phyloP scores from a whole-genome alignment of 1,140 invertebrate species.

The Drepana arcuata region DNA sequence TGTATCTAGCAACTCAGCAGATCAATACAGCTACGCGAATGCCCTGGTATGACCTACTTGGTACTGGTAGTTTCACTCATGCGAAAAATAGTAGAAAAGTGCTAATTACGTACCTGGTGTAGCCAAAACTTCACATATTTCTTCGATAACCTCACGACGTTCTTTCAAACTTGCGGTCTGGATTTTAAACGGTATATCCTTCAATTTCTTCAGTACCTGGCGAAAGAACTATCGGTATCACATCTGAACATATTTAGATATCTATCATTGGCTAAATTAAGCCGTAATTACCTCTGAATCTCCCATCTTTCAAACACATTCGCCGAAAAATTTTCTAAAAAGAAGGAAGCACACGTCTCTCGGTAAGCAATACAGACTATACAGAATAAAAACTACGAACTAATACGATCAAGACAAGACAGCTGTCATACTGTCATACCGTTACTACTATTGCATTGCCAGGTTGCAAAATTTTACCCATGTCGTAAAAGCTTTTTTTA shows the following conservation, averaged over 20 bases:
- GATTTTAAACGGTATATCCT: slow-evolving; percentile 85
- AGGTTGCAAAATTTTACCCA: too few relatives aligned
- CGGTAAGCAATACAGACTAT: too few relatives aligned
- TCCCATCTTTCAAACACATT: slow-evolving; percentile 59
- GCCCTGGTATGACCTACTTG: too few relatives aligned
- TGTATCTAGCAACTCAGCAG: slow-evolving; percentile 8
- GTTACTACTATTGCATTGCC: too few relatives aligned
- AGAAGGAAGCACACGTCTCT: neutral
- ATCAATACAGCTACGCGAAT: slow-evolving; percentile 40
- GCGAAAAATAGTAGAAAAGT: slow-evolving; percentile 1
- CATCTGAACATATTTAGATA: slow-evolving; percentile 4
- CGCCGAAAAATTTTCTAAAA: slow-evolving; percentile 16
- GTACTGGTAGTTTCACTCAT: neutral
- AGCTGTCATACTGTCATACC: too few relatives aligned
- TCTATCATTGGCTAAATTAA: slow-evolving; percentile 2
- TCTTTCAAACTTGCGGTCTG: slow-evolving; percentile 84
- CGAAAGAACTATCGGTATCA: slow-evolving; percentile 41
- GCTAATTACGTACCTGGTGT: slow-evolving; percentile 77
- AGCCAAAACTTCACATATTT: slow-evolving; percentile 80
- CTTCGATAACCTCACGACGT: slow-evolving; percentile 78
- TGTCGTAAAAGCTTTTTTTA: too few relatives aligned
- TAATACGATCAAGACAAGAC: too few relatives aligned
- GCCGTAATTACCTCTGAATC: slow-evolving; percentile 53
- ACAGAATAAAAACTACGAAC: too few relatives aligned
- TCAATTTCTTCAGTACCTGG: slow-evolving; percentile 81